Evolutionary conservation across 2,888 invertebrate genomes (phyloP), one percentile per base, ranked within the genome.

Genomic region (Stenurella melanura): DNA sequence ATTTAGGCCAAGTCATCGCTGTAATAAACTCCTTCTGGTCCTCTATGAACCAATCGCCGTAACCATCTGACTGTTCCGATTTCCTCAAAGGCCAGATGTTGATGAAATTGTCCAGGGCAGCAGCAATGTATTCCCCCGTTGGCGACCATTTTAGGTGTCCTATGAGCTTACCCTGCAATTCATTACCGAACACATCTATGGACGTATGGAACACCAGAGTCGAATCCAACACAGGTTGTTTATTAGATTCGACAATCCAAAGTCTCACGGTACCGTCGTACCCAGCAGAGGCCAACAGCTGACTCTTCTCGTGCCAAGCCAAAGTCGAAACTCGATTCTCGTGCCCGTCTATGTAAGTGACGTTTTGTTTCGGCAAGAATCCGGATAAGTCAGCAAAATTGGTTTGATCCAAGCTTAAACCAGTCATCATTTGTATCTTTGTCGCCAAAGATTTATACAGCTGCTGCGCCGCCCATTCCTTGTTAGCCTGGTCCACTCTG

Each of bases 381-480:
- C 89, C 89, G 1, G 90, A 89, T 57, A 92, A 87, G 86, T 93
- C 93, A 3, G 92, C 91, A 82, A 89, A 89, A 83, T 90, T 91
- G 0, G 89, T 82, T 64, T 88, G 87, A 70, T 91, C 90, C n/a
- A 87, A 79, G 54, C 72, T 81, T 0, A 77, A 66, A 10, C 86
- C 86, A 0, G 89, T 83, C 69, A 88, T 84, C 72, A 89, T 89
- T 87, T 87, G 89, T 76, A 85, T 85, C 82, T 87, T 88, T 7
- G 88, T 89, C 0, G 90, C 88, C 21, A 92, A 84, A 71, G 90
- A 90, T 82, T 89, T 89, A 84, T 92, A 92, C 78, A 93, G 87
- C 85, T 93, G 92, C 78, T 92, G 91, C 0, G 91, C 90, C 0
- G 93, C 92, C 93, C 93, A 93, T 84, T 92, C 92, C 42, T 92